phyloP scores from a whole-genome alignment of 1,140 invertebrate species.

The Penaeus indicus region DNA sequence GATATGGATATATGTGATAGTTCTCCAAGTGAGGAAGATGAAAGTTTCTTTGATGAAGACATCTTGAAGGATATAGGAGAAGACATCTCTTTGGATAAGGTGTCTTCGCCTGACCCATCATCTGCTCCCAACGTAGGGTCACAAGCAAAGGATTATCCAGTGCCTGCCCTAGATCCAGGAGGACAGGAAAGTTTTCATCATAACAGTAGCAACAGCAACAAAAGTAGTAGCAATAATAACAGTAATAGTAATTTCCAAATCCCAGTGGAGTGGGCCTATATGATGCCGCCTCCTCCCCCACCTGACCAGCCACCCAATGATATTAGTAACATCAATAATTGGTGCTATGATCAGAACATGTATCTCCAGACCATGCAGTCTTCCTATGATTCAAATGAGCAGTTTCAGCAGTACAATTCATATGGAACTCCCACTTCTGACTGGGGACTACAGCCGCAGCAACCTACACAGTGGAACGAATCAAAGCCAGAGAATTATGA shows the following conservation, averaged over 20 bases:
- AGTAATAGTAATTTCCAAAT: constrained; percentile 51
- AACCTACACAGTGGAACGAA: too few relatives aligned
- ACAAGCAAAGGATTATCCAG: not conserved
- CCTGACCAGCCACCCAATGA: constrained; percentile 59
- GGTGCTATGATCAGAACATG: constrained; percentile 62
- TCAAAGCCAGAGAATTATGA: too few relatives aligned
- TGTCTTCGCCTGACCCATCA: too few relatives aligned
- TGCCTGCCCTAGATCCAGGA: constrained; percentile 8
- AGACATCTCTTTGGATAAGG: not conserved
- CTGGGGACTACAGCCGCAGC: not conserved
- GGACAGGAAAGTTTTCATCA: not conserved
- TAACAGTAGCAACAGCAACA: not conserved
- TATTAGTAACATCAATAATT: constrained; percentile 51
- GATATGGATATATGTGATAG: constrained; percentile 59
- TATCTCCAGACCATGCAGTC: constrained; percentile 65
- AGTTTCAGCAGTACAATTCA: not conserved
- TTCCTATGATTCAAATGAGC: not conserved
- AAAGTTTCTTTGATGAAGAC: not conserved
- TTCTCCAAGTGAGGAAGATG: constrained; percentile 48
- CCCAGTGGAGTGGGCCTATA: constrained; percentile 63
- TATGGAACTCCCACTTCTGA: too few relatives aligned
- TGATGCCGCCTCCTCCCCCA: constrained; percentile 61
- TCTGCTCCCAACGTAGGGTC: not conserved
- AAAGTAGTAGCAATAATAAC: not conserved
- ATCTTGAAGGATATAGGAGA: constrained; percentile 33